Evolutionary conservation across 2,888 invertebrate genomes (phyloP), one percentile per base, ranked within the genome.

Genomic region (Acronicta leporina): DNA sequence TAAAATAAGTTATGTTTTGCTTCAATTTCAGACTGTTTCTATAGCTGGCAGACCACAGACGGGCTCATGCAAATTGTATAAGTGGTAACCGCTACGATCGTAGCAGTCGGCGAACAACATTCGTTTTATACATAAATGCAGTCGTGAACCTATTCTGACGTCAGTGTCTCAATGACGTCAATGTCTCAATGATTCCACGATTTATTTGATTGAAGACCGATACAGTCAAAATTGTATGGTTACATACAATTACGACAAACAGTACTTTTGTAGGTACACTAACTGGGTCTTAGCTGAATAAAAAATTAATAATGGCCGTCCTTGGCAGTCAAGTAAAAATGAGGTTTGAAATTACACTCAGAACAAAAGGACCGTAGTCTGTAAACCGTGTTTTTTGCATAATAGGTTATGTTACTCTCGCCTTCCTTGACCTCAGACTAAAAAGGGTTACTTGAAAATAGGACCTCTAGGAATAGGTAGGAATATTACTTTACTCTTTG

Each of bases 401-500:
- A n/a, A 27, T 16, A 16, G 30, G 16, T 53, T 45, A 1, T 9
- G 6, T 13, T 52, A 42, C 45, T 44, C 9, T 9, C 16, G 5
- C 38, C 15, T 49, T 33, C n/a, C 13, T 27, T 40, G 13, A 38
- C 46, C 55, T 69, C 43, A 48, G 16, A 27, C 47, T 48, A 25
- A 68, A 58, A 73, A 47, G 56, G 63, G 25, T 27, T 9, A 51
- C 51, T 30, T 30, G 30, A 25, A 52, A 46, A 47, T 41, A 40
- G 11, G 48, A 20, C 56, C 74, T 61, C 20, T 20, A 20, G 20
- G 20, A 20, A 20, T 14, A 57, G 53, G 4, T 7, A 27, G 7
- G 53, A 73, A 57, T 55, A 68, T 7, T 68, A 73, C 57, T 68
- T 73, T 54, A 27, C 57, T 73, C 40, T 57, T 45, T 62, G n/a